phyloP scores from a whole-genome alignment of 2,797 vertebrate genomes.

The Gymnothorax javanicus region DNA sequence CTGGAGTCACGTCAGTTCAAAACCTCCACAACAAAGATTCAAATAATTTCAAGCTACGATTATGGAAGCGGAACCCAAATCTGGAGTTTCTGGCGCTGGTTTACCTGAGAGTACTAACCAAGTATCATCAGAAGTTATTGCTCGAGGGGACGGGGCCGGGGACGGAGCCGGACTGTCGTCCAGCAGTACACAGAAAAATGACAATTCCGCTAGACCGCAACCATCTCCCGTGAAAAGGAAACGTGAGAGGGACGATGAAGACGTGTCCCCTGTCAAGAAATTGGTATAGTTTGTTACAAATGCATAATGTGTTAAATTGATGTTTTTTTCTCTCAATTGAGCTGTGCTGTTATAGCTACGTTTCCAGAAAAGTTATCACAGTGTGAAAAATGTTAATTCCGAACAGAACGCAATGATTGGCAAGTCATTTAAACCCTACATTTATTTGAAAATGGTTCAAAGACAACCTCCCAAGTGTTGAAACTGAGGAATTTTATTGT shows the following conservation, averaged over 20 bases:
- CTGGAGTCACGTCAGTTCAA: not conserved
- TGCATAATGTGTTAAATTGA: not conserved
- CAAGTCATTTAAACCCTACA: too few relatives aligned
- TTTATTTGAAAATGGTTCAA: too few relatives aligned
- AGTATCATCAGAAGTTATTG: not conserved
- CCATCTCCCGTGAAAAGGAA: conserved; percentile 12
- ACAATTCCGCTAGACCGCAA: not conserved
- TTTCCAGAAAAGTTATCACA: too few relatives aligned
- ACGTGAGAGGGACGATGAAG: conserved; percentile 1
- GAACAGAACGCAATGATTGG: too few relatives aligned
- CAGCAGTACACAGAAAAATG: not conserved
- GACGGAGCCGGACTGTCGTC: not conserved
- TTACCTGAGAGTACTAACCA: not conserved
- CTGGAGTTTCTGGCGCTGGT: not conserved
- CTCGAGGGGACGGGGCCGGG: conserved; percentile 8
- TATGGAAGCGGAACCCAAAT: not conserved
- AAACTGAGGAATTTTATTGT: too few relatives aligned
- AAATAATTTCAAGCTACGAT: not conserved
- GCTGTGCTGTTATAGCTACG: too few relatives aligned
- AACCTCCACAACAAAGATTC: not conserved
- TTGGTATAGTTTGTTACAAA: conserved; percentile 2
- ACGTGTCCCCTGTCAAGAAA: conserved; percentile 11
- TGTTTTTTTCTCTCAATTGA: not conserved
- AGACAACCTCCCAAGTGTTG: too few relatives aligned
- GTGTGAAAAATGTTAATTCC: too few relatives aligned